Evolutionary conservation across 35 echinoderm and acorn worm species (phyloP), one percentile per base, ranked within the genome.

Genomic region (Heliocidaris erythrogramma): DNA sequence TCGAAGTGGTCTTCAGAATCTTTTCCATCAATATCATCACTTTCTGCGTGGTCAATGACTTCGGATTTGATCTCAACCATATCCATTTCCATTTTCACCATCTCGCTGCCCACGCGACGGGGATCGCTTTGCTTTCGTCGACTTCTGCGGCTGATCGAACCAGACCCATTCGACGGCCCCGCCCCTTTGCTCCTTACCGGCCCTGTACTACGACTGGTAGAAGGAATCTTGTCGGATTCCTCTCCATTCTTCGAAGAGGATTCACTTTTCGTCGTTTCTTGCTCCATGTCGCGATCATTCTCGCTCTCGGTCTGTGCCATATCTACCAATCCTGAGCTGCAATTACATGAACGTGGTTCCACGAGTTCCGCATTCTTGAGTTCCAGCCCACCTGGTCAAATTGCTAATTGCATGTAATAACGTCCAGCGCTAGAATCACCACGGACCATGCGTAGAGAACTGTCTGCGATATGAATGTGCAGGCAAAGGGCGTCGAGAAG

Each of bases 71-170:
- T 89, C 31, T 89, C 87, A 3, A 89, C 87, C 4, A 30, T 13
- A 86, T 86, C 85, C 31, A 47, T 30, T 47, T 89, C 87, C 87
- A 89, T 89, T 48, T 48, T 89, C 12, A 47, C 87, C 32, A 89
- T 48, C 48, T 92, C 91, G 30, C 91, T 92, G 49, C 48, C 91
- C 24, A 92, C 31, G n/a, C 91, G 47, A 30, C 91, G 91, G 47
- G 91, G 91, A 59, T 92, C 91, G n/a, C 91, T 92, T 48, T 92
- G 91, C 48, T 92, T 92, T n/a, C 91, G 91, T 14, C 91, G 47
- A 48, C 49, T 92, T 59, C 91, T 49, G 9, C 91, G 16, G 49
- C 91, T 30, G 27, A 6, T 52, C 31, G 47, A 52, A 89, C 30
- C 87, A 78, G 65, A 21, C 31, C 87, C 87, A 47, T 13, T 48